Evolutionary conservation across 2,888 invertebrate genomes (phyloP), one percentile per base, ranked within the genome.

Genomic region (Ophioninae sp.): DNA sequence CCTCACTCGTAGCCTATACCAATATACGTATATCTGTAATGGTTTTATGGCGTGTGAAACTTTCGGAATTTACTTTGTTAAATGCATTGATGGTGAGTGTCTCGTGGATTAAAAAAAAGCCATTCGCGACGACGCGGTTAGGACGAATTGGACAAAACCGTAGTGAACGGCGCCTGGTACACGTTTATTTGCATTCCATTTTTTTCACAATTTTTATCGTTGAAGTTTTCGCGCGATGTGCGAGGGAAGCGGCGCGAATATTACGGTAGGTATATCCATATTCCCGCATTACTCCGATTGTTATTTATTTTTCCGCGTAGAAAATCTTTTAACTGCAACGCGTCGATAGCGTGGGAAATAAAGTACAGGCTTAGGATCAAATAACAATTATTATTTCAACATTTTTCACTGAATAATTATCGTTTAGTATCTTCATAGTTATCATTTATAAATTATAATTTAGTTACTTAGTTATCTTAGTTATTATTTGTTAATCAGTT

Each of bases 11-110:
- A 68, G n/a, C 20, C 30, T 37, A 56, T 23, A 50, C 37, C 17
- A 21, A 10, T 20, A 21, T 20, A 65, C 2, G 20, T 75, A 50
- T 21, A 59, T 44, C n/a, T 10, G 20, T 77, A 37, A 39, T 7
- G 2, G 20, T 68, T 67, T 23, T 23, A 61, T n/a, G 23, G 59
- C 41, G 68, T 30, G 23, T 17, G 7, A 68, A 64, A 74, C 30
- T 74, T 74, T 72, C 2, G 44, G 37, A 30, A 64, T 74, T 62
- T n/a, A 13, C 50, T 64, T 74, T 30, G 64, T 64, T 44, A 23
- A 64, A 56, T 23, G 61, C 44, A 37, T 64, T 74, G 37, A n/a
- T 20, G 30, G 39, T 17, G 21, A n/a, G 64, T 17, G 37, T 17
- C n/a, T 10, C 23, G 44, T 23, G 2, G 44, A 59, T 30, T 62